Percentiles rank a stretch among this genome's conserved stretches.
Evolutionary conservation across 2,797 vertebrate genomes (phyloP).

Genomic region (Xyrichtys novacula): DNA sequence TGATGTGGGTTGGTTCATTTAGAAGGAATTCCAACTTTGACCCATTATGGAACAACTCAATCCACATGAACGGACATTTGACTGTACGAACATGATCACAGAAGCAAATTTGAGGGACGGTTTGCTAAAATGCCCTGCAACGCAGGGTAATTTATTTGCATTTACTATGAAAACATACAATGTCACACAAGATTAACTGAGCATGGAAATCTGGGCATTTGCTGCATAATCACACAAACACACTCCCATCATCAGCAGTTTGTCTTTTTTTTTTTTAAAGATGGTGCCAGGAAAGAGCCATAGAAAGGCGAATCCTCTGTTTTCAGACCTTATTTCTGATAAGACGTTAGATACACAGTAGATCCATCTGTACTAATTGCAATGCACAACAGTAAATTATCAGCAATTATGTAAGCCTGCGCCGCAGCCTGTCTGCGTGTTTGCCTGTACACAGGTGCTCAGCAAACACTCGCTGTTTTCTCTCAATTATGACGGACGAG

Average conservation of each 20-base stretch:
- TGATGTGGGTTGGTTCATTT: background rate
- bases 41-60: rapidly evolving
- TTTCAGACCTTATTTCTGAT: slow-evolving; percentile 43
- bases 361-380: slow-evolving; percentile 73
- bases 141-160: slow-evolving; percentile 79
- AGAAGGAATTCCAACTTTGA: background rate
- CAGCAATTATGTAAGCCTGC: slow-evolving; percentile 53
- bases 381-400: slow-evolving; percentile 76
- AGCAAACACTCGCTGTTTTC: slow-evolving; percentile 26
- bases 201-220: slow-evolving; percentile 70
- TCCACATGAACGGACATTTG: background rate
- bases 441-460: background rate
- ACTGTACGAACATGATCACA: slow-evolving; percentile 7
- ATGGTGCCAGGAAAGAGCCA: slow-evolving; percentile 65
- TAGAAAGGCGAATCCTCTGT: slow-evolving; percentile 50
- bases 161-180: slow-evolving; percentile 82
- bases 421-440: slow-evolving; percentile 16
- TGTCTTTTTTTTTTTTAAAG: slow-evolving; percentile 32
- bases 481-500: slow-evolving; percentile 32
- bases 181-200: slow-evolving; percentile 78
- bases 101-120: slow-evolving; percentile 3
- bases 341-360: slow-evolving; percentile 67
- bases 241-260: slow-evolving; percentile 53
- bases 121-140: slow-evolving; percentile 69
- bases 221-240: slow-evolving; percentile 66